Conservation (phyloP, 2,888 invertebrate species). For the Hymenopus coronatus region DNA sequence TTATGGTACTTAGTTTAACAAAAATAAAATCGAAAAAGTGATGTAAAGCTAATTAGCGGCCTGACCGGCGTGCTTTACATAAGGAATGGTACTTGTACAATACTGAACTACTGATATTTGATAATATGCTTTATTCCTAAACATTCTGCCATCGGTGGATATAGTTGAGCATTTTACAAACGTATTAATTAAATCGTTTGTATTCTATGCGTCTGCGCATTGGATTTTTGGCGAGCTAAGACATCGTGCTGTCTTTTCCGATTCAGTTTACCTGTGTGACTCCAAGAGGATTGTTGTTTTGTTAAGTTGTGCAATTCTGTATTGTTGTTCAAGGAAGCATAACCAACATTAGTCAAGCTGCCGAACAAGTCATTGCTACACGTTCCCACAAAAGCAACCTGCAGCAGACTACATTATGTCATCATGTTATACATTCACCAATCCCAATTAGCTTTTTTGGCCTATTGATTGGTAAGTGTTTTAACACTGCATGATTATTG, state of each 20-base stretch:
- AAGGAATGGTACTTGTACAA: too few relatives aligned
- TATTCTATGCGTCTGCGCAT: neutral
- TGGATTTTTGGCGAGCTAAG: neutral
- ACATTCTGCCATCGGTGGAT: too few relatives aligned
- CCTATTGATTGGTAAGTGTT: neutral
- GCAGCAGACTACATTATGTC: neutral
- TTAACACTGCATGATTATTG: too few relatives aligned
- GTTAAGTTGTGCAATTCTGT: neutral
- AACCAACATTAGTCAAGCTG: neutral
- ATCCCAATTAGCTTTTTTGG: neutral
- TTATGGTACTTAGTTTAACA: too few relatives aligned
- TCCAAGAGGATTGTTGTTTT: neutral
- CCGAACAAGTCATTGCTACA: too few relatives aligned
- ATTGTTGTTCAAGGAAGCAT: neutral
- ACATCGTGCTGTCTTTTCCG: neutral
- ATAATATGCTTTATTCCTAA: too few relatives aligned
- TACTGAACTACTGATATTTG: too few relatives aligned
- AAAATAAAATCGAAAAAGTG: too few relatives aligned
- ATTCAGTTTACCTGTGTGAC: neutral
- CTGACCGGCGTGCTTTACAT: too few relatives aligned
- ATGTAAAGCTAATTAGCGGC: too few relatives aligned
- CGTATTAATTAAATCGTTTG: too few relatives aligned
- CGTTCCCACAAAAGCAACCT: neutral
- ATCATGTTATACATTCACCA: neutral
- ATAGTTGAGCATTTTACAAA: too few relatives aligned